Evolutionary conservation across 2,888 invertebrate species (phyloP).

Genomic region (Tridacna crocea): DNA sequence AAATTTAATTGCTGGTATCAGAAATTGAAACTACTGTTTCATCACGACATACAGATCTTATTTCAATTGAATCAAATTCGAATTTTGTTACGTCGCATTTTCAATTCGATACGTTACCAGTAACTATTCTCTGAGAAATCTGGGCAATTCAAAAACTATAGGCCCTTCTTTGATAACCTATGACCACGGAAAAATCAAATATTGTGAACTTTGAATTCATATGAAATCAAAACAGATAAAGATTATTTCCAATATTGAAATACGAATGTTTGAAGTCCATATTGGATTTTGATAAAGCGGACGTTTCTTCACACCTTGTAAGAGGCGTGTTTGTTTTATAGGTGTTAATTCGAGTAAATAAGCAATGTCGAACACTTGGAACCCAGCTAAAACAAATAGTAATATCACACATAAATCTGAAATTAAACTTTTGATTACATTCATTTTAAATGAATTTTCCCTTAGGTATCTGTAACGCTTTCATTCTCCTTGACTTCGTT

Average conservation of each 20-base stretch:
- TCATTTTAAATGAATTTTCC: background rate
- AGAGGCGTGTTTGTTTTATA: conserved; percentile 43
- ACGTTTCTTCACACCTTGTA: conserved; percentile 54
- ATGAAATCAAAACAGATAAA: conserved; percentile 45
- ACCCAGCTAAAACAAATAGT: conserved; percentile 55
- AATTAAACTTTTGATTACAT: background rate
- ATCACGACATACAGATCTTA: no score
- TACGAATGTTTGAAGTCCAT: conserved; percentile 39
- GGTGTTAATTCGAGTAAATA: conserved; percentile 54
- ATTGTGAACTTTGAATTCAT: conserved; percentile 27
- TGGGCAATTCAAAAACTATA: no score
- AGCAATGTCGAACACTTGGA: conserved; percentile 37
- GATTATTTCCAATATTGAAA: conserved; percentile 8
- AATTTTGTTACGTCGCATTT: no score
- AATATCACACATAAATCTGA: conserved; percentile 40
- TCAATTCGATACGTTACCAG: no score
- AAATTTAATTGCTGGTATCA: no score
- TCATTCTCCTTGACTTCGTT: no score
- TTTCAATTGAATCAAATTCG: no score
- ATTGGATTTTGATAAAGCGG: conserved; percentile 33
- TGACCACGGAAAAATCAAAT: background rate
- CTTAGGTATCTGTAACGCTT: no score
- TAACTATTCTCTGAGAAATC: no score
- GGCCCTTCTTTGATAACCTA: no score
- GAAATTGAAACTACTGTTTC: no score